Conservation (phyloP, 2,797 vertebrate species). For the Phataginus tetradactyla region DNA sequence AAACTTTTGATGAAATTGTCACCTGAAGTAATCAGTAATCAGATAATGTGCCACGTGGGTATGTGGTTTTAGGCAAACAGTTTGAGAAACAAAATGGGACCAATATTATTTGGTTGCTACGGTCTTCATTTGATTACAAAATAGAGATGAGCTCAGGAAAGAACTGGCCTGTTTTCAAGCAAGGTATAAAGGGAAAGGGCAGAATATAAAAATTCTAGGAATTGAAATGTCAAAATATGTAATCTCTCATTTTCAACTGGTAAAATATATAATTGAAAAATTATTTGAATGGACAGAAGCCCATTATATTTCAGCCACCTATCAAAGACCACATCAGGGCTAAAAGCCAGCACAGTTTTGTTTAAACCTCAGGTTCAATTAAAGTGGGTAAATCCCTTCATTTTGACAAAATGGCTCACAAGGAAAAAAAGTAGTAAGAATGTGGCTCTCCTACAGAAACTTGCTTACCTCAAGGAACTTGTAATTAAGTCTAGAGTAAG, state of each 20-base stretch:
- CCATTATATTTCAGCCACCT: not conserved
- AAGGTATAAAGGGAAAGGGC: not conserved
- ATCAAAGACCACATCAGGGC: not conserved
- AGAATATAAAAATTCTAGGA: not conserved
- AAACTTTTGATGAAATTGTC: not conserved
- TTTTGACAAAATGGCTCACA: constrained; percentile 22
- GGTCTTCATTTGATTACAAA: constrained; percentile 11
- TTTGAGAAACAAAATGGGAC: constrained; percentile 12
- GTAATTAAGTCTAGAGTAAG: not conserved
- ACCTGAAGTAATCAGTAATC: not conserved
- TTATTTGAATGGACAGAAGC: not conserved
- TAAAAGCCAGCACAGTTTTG: not conserved
- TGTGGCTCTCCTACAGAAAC: not conserved
- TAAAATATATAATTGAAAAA: constrained; percentile 17
- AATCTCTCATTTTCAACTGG: not conserved
- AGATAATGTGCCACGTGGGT: not conserved
- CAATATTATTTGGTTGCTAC: not conserved
- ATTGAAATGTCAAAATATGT: not conserved
- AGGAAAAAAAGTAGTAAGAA: not conserved
- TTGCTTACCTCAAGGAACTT: constrained; percentile 18
- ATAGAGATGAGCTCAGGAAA: not conserved
- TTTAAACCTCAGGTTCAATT: not conserved
- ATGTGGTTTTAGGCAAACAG: not conserved
- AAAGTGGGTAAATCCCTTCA: not conserved
- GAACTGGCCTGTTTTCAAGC: not conserved